Evolutionary conservation across 2,113 vertebrate genomes (phyloP), one percentile per base, ranked within the genome.

Genomic region (Centrocercus urophasianus): DNA sequence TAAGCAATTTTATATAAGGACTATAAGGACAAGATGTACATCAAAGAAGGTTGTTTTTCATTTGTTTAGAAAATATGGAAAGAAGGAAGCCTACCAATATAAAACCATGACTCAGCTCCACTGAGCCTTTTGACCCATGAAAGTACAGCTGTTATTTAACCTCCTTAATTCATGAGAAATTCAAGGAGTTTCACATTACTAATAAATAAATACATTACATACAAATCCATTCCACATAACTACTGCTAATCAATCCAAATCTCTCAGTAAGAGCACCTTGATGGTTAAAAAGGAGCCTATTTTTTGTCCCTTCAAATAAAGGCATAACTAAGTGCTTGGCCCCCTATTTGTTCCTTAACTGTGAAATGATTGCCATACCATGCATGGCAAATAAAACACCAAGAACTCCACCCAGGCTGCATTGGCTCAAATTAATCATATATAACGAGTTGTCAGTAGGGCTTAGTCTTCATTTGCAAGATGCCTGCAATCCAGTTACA

Each of bases 311-410:
- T 22, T 70, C 64, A 81, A 73, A 8, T 22, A 48, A 3, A 42
- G 17, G 13, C 59, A 38, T 9, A 63, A 52, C 25, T 52, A 54
- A 36, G 2, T 13, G 42, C 45, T 56, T 70, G 69, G 16, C 19
- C 24, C 3, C 3, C 2, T 0, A 0, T 1, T 22, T 67, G 12
- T 28, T 61, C 40, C 22, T 40, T 45, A 38, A 4, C 13, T 15
- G 63, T 79, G 56, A 87, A 82, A 42, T 9, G 30, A 87, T 36
- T 83, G 59, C 18, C 34, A 0, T 42, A 70, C 40, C 79, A 54
- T 0, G 0, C 6, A 0, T 2, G n/a, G 15, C 32, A 61, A 59
- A 5, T 8, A 1, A 47, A 18, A 34, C 9, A 8, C n/a, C 52
- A 74, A 69, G 30, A 91, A 22, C 36, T 72, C 72, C 60, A 83